phyloP scores from a whole-genome alignment of 64 coral and sea anemone genomes.

The Pocillopora damicornis region DNA sequence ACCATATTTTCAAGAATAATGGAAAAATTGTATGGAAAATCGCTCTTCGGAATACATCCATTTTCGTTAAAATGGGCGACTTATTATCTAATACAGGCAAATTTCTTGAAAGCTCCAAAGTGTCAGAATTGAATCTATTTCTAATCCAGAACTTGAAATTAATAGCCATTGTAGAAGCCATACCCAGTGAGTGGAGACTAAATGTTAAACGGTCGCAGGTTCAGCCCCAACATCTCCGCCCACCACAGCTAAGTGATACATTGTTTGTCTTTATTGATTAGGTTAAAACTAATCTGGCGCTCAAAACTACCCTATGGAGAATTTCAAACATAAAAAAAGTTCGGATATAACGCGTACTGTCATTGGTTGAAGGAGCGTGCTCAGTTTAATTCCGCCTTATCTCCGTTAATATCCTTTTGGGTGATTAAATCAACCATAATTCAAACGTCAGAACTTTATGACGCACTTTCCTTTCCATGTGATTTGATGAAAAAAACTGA shows the following conservation, averaged over 20 bases:
- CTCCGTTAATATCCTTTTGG: not conserved
- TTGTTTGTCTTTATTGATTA: too few species aligned
- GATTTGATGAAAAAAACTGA: not conserved
- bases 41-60: not conserved
- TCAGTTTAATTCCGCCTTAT: not conserved
- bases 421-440: not conserved
- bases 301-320: too few species aligned
- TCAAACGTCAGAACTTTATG: not conserved
- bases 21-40: not conserved
- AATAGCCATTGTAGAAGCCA: too few species aligned
- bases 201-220: too few species aligned
- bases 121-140: not conserved
- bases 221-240: too few species aligned
- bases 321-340: too few species aligned
- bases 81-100: not conserved
- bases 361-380: too few species aligned
- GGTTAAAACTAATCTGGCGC: too few species aligned
- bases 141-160: too few species aligned
- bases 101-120: not conserved
- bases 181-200: too few species aligned
- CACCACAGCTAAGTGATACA: too few species aligned
- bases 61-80: not conserved
- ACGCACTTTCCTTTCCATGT: not conserved
- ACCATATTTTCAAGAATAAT: not conserved
- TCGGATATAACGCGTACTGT: too few species aligned